These are phyloP conservation scores for Drosophila bunnanda DNA, from an alignment of 2,888 invertebrate genomes.

Conservation along the genomic window DNA sequence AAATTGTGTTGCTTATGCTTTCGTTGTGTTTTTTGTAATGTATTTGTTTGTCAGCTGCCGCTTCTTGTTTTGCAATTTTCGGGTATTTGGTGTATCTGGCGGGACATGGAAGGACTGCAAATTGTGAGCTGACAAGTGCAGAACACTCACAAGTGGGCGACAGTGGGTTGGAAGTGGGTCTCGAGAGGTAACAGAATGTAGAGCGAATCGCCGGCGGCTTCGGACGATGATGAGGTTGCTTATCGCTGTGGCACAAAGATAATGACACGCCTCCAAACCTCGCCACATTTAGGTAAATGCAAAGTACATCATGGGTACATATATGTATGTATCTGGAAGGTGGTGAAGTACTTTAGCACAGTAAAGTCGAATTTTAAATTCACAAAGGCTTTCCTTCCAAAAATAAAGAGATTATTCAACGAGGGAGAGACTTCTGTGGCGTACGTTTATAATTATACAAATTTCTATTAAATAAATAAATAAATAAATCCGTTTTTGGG, in stretches of 20 bases:
- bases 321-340: not conserved
- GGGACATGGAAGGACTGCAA: not conserved
- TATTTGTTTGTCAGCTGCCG: not conserved
- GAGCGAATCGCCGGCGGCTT: slow-evolving; percentile 45
- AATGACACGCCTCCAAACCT: slow-evolving; percentile 28
- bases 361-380: not conserved
- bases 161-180: slow-evolving; percentile 6
- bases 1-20: slow-evolving; percentile 28
- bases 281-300: not conserved
- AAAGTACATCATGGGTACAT: not conserved
- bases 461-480: not conserved
- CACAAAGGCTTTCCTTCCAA: too few species aligned
- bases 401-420: not conserved
- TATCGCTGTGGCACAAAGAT: slow-evolving; percentile 19
- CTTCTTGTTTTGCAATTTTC: not conserved
- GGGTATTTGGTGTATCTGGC: not conserved
- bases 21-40: not conserved
- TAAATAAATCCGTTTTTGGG: not conserved
- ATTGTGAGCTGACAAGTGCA: slow-evolving; percentile 10
- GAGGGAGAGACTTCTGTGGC: not conserved
- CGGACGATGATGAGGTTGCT: slow-evolving; percentile 35
- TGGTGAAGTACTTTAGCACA: not conserved
- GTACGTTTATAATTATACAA: not conserved
- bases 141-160: not conserved
- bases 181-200: slow-evolving; percentile 33